These are phyloP conservation scores for Spinibarbus caldwelli DNA, from an alignment of 2,797 vertebrate genomes.

Conservation along the genomic window DNA sequence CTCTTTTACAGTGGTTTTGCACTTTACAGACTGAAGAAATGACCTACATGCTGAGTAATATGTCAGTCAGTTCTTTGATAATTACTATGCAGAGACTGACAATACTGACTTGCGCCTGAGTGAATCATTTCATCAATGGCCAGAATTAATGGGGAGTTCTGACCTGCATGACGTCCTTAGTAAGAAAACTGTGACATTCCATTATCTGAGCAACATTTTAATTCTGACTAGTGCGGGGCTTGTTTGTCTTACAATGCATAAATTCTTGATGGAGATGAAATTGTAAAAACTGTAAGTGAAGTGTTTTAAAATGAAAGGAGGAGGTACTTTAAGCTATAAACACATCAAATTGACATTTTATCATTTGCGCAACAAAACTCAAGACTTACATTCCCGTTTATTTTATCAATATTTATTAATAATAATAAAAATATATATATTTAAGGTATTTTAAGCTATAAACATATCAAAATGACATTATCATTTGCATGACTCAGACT, in stretches of 20 bases:
- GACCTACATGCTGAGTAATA: not conserved
- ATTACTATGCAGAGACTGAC: not conserved
- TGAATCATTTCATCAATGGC: not conserved
- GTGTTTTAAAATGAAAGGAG: not conserved
- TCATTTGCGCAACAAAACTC: no score
- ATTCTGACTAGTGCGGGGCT: not conserved
- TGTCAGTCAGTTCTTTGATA: not conserved
- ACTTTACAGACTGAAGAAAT: constrained; percentile 15
- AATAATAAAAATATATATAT: no score
- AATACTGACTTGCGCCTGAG: constrained; percentile 1
- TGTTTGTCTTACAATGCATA: not conserved
- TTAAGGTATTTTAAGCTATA: no score
- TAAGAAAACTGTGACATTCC: not conserved
- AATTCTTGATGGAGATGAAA: not conserved
- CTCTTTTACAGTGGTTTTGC: not conserved
- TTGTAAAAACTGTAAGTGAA: not conserved
- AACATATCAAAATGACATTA: no score
- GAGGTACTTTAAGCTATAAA: not conserved
- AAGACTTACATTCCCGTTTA: no score
- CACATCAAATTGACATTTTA: no score
- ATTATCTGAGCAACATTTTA: not conserved
- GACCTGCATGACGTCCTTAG: not conserved
- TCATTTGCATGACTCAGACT: no score
- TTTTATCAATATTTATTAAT: no score
- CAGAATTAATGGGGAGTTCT: not conserved